Percentiles rank a stretch among this genome's conserved stretches.
These are phyloP conservation scores for Holacanthella duospinosa DNA, from an alignment of 2,888 invertebrate species.

Conservation along the genomic window DNA sequence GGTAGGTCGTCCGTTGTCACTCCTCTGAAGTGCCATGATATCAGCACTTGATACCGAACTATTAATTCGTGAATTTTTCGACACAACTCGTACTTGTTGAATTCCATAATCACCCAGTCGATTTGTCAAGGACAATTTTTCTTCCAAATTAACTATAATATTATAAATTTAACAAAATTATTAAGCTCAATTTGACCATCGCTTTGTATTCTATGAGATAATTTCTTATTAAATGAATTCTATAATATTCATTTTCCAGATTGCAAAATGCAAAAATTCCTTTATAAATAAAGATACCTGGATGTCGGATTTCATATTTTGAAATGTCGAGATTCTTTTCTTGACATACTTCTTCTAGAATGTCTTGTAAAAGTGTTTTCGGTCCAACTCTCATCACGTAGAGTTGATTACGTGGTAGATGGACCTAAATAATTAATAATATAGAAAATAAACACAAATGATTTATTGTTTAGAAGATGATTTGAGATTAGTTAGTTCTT, in stretches of 20 bases:
- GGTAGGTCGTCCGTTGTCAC: constrained; percentile 44
- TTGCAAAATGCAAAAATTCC: background rate
- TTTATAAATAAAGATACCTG: constrained; percentile 44
- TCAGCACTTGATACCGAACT: constrained; percentile 41
- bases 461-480: background rate
- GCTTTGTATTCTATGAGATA: background rate
- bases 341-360: constrained; percentile 60
- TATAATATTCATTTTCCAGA: background rate
- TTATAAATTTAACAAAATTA: constrained; percentile 11
- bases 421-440: constrained; percentile 49
- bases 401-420: constrained; percentile 67
- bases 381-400: constrained; percentile 65
- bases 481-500: background rate
- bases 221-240: background rate
- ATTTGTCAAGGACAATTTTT: constrained; percentile 50
- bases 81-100: constrained; percentile 54
- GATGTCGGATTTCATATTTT: constrained; percentile 66
- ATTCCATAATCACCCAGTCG: constrained; percentile 55
- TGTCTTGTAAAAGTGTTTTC: constrained; percentile 55
- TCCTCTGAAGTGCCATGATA: constrained; percentile 50
- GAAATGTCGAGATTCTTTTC: constrained; percentile 62
- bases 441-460: constrained; percentile 13
- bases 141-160: constrained; percentile 50
- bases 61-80: constrained; percentile 43
- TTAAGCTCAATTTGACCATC: background rate